Evolutionary conservation across 2,113 vertebrate species (phyloP), one percentile per base, ranked within the genome.

Genomic region (Oncorhynchus clarkii): DNA sequence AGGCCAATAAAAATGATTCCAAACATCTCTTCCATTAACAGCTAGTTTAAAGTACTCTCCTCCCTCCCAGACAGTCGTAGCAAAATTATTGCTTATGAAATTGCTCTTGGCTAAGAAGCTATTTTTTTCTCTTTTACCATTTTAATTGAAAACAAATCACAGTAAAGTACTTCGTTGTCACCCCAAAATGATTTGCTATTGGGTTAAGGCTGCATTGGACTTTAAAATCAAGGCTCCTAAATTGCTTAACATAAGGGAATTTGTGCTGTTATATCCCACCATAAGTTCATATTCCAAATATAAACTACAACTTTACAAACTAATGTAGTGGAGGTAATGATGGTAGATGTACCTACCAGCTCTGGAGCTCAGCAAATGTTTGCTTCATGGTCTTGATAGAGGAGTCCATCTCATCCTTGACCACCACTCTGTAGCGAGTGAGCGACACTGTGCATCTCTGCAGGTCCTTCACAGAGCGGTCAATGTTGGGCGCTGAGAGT

Each of bases 351-450:
- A 99, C 97, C 96, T 87, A 99, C 97, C 96, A 96, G 81, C 93
- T 96, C 89, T 98, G 97, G 24, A 99, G 92, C 24, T 99, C 97
- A 2, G 96, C 93, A 88, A 99, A 99, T 1, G 93, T 95, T 84
- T 94, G 95, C 83, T 99, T 99, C 95, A 99, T 98, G 83, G 89
- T 96, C 88, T 97, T 98, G 88, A 98, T 95, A n/a, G 97, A 98
- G 0, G 92, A 90, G 77, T 99, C 96, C 95, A 98, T 97, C 81
- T 98, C 97, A 49, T 98, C 96, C 87, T 96, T 97, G 73, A 99
- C 94, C 82, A 98, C 93, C 26, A 95, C 94, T 74, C 95, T 94
- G 89, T 99, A 98, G n/a, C 97, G 95, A 0, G 96, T 96, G 82
- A 99, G 92, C 0, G 97, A 99, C 0, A 95, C 96, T 0, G 94